A percentile compares a stretch with the other conserved stretches of the same genome.
phyloP scores from a whole-genome alignment of 92 coral and sea anemone genomes.

The Micromussa lordhowensis region DNA sequence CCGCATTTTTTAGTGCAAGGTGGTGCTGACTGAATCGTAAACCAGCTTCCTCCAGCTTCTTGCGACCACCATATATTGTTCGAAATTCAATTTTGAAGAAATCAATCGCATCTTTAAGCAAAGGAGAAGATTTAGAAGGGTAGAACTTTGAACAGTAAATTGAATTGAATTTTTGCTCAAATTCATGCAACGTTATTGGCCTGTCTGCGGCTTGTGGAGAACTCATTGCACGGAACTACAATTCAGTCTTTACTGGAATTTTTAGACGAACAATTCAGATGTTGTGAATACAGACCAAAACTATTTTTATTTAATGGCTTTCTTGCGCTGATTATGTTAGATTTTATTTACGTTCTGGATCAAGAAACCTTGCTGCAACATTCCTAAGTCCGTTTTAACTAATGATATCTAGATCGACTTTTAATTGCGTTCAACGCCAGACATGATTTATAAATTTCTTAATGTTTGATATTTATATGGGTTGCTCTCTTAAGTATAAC shows the following conservation, averaged over 20 bases:
- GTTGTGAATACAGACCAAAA: not conserved
- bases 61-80: not conserved
- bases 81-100: not conserved
- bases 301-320: not conserved
- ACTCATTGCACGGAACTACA: not conserved
- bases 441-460: not conserved
- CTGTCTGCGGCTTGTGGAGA: not conserved
- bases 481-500: not conserved
- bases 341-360: not conserved
- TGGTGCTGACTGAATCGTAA: not conserved
- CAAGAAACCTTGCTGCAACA: not conserved
- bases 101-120: not conserved
- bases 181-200: not conserved
- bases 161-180: not conserved
- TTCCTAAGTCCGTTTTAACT: not conserved
- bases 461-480: conserved; percentile 11
- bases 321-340: not conserved
- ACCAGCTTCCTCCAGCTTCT: not conserved
- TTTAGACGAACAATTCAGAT: not conserved
- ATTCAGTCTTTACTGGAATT: not conserved
- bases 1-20: not conserved
- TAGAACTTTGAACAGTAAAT: not conserved
- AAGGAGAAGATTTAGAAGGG: not conserved
- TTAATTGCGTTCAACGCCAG: not conserved
- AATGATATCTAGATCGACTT: not conserved